A percentile compares a stretch with the other conserved stretches of the same genome.
These are phyloP conservation scores for Acipenser ruthenus DNA, from an alignment of 2,797 vertebrate genomes.

Conservation along the genomic window DNA sequence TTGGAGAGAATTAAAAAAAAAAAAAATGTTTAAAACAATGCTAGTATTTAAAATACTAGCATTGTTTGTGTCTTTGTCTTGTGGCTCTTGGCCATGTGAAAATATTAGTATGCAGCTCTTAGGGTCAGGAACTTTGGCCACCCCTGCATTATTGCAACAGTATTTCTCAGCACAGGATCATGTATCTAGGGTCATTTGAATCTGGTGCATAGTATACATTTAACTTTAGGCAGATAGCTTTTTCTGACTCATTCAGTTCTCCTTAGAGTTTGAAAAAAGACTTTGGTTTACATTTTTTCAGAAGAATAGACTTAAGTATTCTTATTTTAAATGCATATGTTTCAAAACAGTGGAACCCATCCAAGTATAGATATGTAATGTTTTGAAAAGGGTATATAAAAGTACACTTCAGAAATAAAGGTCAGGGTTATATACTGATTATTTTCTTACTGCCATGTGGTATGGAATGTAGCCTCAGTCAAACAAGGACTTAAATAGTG, in stretches of 20 bases:
- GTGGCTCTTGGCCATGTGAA: no score
- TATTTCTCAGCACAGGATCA: constrained; percentile 49
- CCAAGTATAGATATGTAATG: constrained; percentile 25
- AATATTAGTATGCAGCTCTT: no score
- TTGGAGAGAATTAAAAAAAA: no score
- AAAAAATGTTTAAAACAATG: no score
- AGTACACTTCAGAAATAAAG: constrained; percentile 21
- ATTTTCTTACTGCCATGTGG: no score
- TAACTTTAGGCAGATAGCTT: constrained; percentile 33
- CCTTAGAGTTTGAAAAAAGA: constrained; percentile 45
- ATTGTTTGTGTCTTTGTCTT: no score
- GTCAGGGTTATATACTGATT: constrained; percentile 7
- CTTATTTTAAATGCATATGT: constrained; percentile 38
- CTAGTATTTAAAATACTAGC: no score
- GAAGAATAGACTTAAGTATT: constrained; percentile 44
- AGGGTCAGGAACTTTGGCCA: no score
- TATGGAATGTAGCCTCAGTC: no score
- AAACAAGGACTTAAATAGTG: no score
- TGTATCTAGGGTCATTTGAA: constrained; percentile 61
- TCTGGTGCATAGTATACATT: constrained; percentile 62
- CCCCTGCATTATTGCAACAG: constrained; percentile 49
- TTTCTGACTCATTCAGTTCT: constrained; percentile 39
- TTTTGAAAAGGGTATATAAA: constrained; percentile 30
- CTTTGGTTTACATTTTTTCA: constrained; percentile 40
- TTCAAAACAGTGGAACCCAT: constrained; percentile 22